phyloP scores from a whole-genome alignment of 2,888 invertebrate species.

The Cantharis flavilabris region DNA sequence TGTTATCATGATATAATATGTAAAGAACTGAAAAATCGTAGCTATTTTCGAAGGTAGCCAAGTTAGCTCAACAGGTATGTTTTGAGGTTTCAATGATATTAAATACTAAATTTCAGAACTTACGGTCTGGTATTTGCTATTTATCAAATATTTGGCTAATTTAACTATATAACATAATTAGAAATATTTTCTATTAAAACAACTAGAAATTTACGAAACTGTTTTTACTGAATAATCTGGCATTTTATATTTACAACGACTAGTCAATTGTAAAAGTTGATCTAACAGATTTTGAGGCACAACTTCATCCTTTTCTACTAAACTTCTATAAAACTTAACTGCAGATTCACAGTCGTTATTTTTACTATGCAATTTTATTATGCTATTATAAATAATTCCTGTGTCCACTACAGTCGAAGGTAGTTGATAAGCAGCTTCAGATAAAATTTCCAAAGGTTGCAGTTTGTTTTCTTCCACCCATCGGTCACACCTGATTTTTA shows the following conservation, averaged over 20 bases:
- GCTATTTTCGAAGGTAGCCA: too few relatives aligned
- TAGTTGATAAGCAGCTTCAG: constrained; percentile 38
- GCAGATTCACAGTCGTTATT: constrained; percentile 57
- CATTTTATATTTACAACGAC: constrained; percentile 34
- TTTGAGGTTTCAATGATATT: too few relatives aligned
- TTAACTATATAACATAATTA: too few relatives aligned
- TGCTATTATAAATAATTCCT: constrained; percentile 56
- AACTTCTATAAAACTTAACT: constrained; percentile 55
- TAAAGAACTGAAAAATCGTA: too few relatives aligned
- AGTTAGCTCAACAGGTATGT: too few relatives aligned
- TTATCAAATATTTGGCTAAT: too few relatives aligned
- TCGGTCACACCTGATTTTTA: constrained; percentile 44
- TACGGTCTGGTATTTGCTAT: too few relatives aligned
- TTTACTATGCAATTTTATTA: constrained; percentile 61
- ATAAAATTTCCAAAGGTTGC: constrained; percentile 42
- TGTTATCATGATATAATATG: too few relatives aligned
- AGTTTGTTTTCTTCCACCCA: constrained; percentile 47
- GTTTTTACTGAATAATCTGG: constrained; percentile 16
- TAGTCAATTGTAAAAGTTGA: constrained; percentile 29
- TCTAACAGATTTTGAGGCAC: constrained; percentile 55
- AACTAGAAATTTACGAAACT: neutral
- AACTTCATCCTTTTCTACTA: constrained; percentile 56
- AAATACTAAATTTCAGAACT: too few relatives aligned
- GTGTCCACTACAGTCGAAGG: constrained; percentile 47
- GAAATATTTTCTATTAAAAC: neutral